A percentile compares a stretch with the other conserved stretches of the same genome.
phyloP scores from a whole-genome alignment of 2,113 vertebrate genomes.

The Hemiprocne comata region DNA sequence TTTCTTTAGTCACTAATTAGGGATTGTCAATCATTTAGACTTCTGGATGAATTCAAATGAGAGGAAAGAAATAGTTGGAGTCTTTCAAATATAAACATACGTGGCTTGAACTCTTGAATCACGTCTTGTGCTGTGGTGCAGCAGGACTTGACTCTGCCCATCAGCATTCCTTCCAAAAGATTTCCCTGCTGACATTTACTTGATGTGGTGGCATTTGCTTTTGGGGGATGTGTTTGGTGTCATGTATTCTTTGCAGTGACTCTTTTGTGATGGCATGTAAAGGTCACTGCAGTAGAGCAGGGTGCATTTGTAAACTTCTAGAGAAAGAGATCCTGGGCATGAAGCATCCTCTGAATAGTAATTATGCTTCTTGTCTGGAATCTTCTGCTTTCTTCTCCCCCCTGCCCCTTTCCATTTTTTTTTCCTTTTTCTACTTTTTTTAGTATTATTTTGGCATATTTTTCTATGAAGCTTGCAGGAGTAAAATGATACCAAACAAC shows the following conservation, averaged over 20 bases:
- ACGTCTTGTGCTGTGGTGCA: neutral
- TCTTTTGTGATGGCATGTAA: neutral
- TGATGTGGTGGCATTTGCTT: constrained; percentile 24
- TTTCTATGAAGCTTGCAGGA: neutral
- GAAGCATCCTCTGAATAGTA: neutral
- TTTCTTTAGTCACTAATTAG: neutral
- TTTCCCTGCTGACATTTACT: constrained; percentile 22
- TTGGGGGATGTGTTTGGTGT: neutral
- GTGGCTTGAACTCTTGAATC: neutral
- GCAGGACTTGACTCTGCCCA: neutral
- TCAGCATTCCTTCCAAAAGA: neutral
- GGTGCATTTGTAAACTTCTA: neutral
- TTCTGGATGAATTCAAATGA: neutral
- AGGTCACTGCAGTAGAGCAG: constrained; percentile 4
- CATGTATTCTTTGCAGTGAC: neutral
- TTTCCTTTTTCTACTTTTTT: neutral
- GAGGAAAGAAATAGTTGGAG: neutral
- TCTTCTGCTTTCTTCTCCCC: accelerated
- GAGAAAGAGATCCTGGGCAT: neutral
- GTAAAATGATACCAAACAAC: neutral
- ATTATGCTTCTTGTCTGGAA: neutral
- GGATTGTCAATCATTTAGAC: neutral
- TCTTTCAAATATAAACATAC: neutral
- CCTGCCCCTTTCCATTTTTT: accelerated
- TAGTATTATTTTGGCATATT: neutral